Conservation (phyloP, 1,140 invertebrate species). For the Pseudomyrmex gracilis region DNA sequence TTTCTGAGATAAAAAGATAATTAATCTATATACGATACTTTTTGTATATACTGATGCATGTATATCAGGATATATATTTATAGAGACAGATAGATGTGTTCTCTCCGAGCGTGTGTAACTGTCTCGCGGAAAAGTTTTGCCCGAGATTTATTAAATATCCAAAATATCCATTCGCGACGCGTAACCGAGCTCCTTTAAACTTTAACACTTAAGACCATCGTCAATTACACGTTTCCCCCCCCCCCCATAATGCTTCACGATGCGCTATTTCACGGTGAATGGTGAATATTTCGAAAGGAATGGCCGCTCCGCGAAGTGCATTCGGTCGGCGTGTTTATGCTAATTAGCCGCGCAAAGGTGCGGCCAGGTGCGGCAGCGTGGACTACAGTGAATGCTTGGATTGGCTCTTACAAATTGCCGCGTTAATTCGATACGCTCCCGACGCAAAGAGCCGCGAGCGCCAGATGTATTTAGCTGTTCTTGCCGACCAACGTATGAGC, state of each 20-base stretch:
- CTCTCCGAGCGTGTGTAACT: no score
- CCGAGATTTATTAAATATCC: no score
- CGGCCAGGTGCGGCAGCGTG: constrained; percentile 67
- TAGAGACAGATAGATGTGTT: no score
- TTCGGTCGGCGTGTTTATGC: constrained; percentile 66
- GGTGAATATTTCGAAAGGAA: constrained; percentile 49
- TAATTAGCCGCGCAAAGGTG: constrained; percentile 74
- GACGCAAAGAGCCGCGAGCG: constrained; percentile 49
- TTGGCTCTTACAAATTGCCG: constrained; percentile 72
- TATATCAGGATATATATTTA: no score
- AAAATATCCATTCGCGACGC: not conserved
- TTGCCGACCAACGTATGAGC: constrained; percentile 38
- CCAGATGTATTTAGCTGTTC: constrained; percentile 60
- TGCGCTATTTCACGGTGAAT: constrained; percentile 42
- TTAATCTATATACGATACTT: not conserved
- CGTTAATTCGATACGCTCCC: constrained; percentile 72
- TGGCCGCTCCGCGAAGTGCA: constrained; percentile 25
- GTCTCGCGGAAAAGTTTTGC: no score
- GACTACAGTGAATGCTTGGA: constrained; percentile 55
- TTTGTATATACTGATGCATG: no score
- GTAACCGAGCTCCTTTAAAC: constrained; percentile 21
- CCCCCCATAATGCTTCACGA: not conserved
- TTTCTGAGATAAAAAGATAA: not conserved
- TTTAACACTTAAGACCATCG: constrained; percentile 3
- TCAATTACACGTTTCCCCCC: constrained; percentile 24